Evolutionary conservation across 2,888 invertebrate species (phyloP), one percentile per base, ranked within the genome.

Genomic region (Amblyjoppa fuscipennis): DNA sequence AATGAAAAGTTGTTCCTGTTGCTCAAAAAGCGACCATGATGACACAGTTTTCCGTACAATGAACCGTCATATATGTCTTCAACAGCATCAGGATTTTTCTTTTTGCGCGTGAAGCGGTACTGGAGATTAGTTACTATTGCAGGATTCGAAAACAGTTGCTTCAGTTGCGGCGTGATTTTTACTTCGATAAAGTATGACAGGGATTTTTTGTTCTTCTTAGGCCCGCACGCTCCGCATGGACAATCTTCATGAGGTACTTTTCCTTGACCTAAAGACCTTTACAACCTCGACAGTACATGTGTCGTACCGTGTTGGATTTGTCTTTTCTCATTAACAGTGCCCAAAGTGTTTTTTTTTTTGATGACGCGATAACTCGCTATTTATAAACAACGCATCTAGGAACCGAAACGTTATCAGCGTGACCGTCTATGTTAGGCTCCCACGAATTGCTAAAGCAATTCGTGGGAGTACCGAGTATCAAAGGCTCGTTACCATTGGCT

Each of bases 11-110:
- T 83, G 13, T 69, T 28, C 7, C 49, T 20, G 9, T 25, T 59
- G 61, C 51, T 53, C 13, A 83, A 59, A 83, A 83, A 77, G 6
- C 71, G 28, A 13, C 71, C 77, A 11, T 70, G 83, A 25, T 38
- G 61, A 38, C 77, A 70, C 5, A 59, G 31, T 34, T 66, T 41
- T 66, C 41, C 28, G 38, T 81, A 81, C 51, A 66, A 51, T 31
- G 25, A 53, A 45, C 81, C 81, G 20, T 20, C 20, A 20, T 20
- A 20, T 20, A 20, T 20, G 20, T 20, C 20, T 20, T 20, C 20
- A 20, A 66, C 76, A 49, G 49, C 81, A n/a, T 59, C 64, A 28
- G 61, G 66, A 25, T 31, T 38, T 38, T 53, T 76, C 31, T 81
- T 81, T 20, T 49, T 28, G 9, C 75, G 74, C 25, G 11, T 51